phyloP scores from a whole-genome alignment of 2,113 vertebrate species.

The Austrofundulus limnaeus region DNA sequence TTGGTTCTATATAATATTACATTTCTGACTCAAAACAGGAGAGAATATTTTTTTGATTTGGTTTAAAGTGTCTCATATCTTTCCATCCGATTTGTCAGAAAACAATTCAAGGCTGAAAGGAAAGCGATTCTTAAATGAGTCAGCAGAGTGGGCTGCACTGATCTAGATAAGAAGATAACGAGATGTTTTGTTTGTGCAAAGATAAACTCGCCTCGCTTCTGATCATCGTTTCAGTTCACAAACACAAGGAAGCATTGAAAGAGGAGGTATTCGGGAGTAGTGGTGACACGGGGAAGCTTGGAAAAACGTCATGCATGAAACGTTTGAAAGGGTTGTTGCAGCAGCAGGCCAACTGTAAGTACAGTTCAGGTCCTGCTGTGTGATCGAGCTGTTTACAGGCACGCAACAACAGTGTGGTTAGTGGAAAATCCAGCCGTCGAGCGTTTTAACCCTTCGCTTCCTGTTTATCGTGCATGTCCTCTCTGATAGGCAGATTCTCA shows the following conservation, averaged over 20 bases:
- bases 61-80: no score
- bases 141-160: slow-evolving; percentile 36
- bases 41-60: no score
- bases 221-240: slow-evolving; percentile 23
- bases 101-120: slow-evolving; percentile 15
- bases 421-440: slow-evolving; percentile 59
- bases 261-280: neutral
- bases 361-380: slow-evolving; percentile 17
- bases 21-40: no score
- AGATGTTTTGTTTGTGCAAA: slow-evolving; percentile 24
- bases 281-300: neutral
- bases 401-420: slow-evolving; percentile 60
- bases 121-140: neutral
- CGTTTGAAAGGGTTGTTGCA: neutral
- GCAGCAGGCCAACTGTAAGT: neutral
- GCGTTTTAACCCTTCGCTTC: slow-evolving; percentile 73
- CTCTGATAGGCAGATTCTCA: slow-evolving; percentile 34
- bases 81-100: neutral
- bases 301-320: neutral
- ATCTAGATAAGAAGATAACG: slow-evolving; percentile 35
- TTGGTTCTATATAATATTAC: no score
- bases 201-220: slow-evolving; percentile 19
- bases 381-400: slow-evolving; percentile 45
- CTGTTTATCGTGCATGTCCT: slow-evolving; percentile 64
- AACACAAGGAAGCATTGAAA: neutral